These are phyloP conservation scores for Uromys caudimaculatus DNA, from an alignment of 2,797 vertebrate species.

Conservation along the genomic window DNA sequence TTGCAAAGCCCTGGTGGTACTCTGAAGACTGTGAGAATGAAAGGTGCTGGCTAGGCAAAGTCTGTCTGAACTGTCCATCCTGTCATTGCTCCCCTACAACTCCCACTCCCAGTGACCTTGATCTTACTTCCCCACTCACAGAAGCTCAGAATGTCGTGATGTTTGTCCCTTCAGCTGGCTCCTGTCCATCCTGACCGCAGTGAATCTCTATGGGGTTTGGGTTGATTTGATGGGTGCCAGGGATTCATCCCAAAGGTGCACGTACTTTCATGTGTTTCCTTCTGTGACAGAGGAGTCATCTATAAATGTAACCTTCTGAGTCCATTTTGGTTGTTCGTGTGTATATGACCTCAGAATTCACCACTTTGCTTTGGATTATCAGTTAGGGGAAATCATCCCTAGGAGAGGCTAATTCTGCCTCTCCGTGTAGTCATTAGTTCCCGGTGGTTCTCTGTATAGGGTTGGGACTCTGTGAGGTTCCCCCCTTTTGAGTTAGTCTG, in stretches of 20 bases:
- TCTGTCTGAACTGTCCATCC: not conserved
- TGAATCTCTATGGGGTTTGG: slow-evolving; percentile 35
- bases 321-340: not conserved
- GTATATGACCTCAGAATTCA: not conserved
- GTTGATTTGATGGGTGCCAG: slow-evolving; percentile 58
- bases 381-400: not conserved
- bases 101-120: not conserved
- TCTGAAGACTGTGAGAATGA: slow-evolving; percentile 12
- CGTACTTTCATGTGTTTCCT: not conserved
- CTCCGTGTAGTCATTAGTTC: not conserved
- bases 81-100: not conserved
- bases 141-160: slow-evolving; percentile 4
- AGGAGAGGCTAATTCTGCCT: not conserved
- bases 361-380: not conserved
- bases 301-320: not conserved
- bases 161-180: not conserved
- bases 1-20: not conserved
- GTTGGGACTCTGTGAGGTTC: too few relatives aligned
- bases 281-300: not conserved
- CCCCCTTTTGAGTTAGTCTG: not conserved
- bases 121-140: not conserved
- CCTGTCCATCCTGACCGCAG: not conserved
- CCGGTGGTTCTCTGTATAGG: not conserved
- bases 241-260: slow-evolving; percentile 44
- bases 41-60: not conserved